Percentiles rank a stretch among this genome's conserved stretches.
phyloP scores from a whole-genome alignment of 2,888 invertebrate genomes.

The Epinotia ramella region DNA sequence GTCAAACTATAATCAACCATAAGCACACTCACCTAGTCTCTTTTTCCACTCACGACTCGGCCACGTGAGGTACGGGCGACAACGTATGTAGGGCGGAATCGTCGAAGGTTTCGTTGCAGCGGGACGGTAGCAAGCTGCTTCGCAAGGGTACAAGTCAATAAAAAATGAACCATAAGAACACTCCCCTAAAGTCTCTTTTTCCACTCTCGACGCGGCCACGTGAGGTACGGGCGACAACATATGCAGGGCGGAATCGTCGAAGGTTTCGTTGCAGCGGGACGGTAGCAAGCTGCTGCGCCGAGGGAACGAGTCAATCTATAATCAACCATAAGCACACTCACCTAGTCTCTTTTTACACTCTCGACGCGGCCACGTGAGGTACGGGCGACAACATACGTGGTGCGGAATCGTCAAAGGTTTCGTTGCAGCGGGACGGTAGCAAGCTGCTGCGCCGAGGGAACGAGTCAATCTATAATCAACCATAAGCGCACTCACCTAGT shows the following conservation, averaged over 20 bases:
- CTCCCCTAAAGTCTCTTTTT: slow-evolving; percentile 68
- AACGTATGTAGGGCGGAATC: slow-evolving; percentile 88
- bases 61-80: slow-evolving; percentile 89
- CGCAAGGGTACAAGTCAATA: slow-evolving; percentile 78
- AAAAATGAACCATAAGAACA: background rate
- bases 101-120: slow-evolving; percentile 83
- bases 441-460: slow-evolving; percentile 71
- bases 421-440: background rate
- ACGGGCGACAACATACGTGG: slow-evolving; percentile 80
- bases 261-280: too few species aligned
- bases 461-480: slow-evolving; percentile 42
- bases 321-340: slow-evolving; percentile 48
- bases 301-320: too few species aligned
- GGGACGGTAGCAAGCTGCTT: slow-evolving; percentile 89
- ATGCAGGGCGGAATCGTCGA: too few species aligned
- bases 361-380: slow-evolving; percentile 67
- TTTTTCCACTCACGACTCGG: slow-evolving; percentile 62
- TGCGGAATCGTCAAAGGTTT: too few species aligned
- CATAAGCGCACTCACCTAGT: slow-evolving; percentile 58
- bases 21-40: slow-evolving; percentile 63
- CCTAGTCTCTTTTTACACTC: slow-evolving; percentile 63
- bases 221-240: too few species aligned
- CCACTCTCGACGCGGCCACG: slow-evolving; percentile 54
- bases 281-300: background rate
- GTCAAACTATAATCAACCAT: too few species aligned